Evolutionary conservation across 2,888 invertebrate genomes (phyloP).

Genomic region (Rhamnusium bicolor): DNA sequence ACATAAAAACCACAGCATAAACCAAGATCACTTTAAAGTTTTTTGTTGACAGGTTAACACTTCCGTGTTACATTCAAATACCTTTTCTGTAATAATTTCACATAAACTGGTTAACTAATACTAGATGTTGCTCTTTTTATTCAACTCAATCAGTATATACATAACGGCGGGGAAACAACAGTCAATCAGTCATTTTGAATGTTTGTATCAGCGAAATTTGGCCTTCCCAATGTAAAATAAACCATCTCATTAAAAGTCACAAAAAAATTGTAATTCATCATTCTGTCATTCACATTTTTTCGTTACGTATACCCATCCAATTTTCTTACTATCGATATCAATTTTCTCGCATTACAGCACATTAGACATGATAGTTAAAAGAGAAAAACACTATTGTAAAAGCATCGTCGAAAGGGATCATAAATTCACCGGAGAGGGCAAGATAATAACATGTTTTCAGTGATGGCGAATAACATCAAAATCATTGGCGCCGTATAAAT

Average conservation of each 20-base stretch:
- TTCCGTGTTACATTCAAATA: no score
- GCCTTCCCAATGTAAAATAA: slow-evolving; percentile 9
- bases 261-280: slow-evolving; percentile 22
- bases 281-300: slow-evolving; percentile 19
- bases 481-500: slow-evolving; percentile 6
- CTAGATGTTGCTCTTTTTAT: no score
- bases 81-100: no score
- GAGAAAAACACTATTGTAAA: slow-evolving; percentile 30
- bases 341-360: slow-evolving; percentile 27
- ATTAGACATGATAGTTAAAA: slow-evolving; percentile 22
- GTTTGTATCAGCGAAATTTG: not conserved
- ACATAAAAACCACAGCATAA: no score
- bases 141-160: no score
- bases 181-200: no score
- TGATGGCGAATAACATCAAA: not conserved
- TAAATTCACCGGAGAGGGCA: slow-evolving; percentile 10
- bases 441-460: slow-evolving; percentile 12
- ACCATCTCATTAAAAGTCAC: slow-evolving; percentile 26
- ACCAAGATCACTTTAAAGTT: no score
- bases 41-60: no score
- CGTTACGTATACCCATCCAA: slow-evolving; percentile 11
- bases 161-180: no score
- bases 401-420: slow-evolving; percentile 15
- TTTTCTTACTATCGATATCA: slow-evolving; percentile 29
- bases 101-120: no score